A percentile compares a stretch with the other conserved stretches of the same genome.
Conservation (phyloP, 2,888 invertebrate species). For the Pecten maximus region DNA sequence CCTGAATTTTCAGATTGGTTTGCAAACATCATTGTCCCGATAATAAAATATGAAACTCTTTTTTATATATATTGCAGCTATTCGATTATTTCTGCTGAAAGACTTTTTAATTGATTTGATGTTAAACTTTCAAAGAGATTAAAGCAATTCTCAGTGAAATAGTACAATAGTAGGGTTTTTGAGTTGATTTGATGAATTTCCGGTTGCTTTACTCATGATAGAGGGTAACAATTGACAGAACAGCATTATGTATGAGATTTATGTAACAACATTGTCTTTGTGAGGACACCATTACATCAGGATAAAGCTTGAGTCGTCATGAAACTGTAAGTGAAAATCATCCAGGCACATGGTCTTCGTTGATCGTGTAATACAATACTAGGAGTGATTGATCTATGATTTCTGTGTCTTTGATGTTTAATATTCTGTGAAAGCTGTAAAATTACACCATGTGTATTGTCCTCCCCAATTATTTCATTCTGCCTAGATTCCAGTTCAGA, state of each 20-base stretch:
- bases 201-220: not conserved
- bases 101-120: not conserved
- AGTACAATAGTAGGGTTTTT: not conserved
- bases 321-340: not conserved
- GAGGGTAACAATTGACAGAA: not conserved
- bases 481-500: not conserved
- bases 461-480: conserved; percentile 20
- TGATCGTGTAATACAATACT: not conserved
- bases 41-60: not conserved
- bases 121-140: not conserved
- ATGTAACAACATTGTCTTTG: not conserved
- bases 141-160: not conserved
- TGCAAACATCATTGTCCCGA: not conserved
- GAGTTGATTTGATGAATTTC: conserved; percentile 5
- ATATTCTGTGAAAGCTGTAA: not conserved
- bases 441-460: conserved; percentile 19
- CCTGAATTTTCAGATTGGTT: not conserved
- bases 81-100: not conserved
- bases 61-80: not conserved
- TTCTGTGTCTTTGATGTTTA: conserved; percentile 7
- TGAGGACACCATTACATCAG: not conserved
- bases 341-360: not conserved
- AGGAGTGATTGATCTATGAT: not conserved
- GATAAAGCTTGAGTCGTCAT: not conserved
- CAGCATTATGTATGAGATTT: not conserved